phyloP scores from a whole-genome alignment of 2,113 vertebrate species.

The Glaucidium brasilianum region DNA sequence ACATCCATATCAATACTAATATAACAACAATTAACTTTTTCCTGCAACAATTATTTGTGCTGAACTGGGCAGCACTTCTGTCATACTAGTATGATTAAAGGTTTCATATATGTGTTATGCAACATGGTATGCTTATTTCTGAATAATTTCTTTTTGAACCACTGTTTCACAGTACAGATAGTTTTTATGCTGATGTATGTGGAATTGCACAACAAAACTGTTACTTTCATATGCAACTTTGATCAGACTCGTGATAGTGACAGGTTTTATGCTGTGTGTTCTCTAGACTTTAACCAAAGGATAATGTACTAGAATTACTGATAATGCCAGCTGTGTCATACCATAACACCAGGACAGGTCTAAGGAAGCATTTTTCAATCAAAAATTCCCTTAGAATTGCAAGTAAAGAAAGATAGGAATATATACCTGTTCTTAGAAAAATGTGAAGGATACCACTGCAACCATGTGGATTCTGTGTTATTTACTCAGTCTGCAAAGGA shows the following conservation, averaged over 20 bases:
- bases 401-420: neutral
- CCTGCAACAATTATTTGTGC: neutral
- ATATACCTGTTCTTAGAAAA: neutral
- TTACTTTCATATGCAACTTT: neutral
- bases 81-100: neutral
- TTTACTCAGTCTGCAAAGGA: neutral
- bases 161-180: neutral
- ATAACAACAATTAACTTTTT: neutral
- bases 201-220: neutral
- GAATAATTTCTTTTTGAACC: neutral
- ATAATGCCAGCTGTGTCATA: neutral
- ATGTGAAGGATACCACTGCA: neutral
- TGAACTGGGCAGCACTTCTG: neutral
- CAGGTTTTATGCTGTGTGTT: neutral
- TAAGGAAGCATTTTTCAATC: neutral
- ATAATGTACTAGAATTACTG: neutral
- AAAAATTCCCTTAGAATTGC: neutral
- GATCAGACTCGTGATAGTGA: neutral
- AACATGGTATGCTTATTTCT: neutral
- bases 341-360: neutral
- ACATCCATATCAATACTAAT: neutral
- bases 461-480: neutral
- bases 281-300: neutral
- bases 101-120: neutral
- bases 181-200: neutral